Evolutionary conservation across 2,888 invertebrate genomes (phyloP).

Genomic region (Hipparchia sbordonii): DNA sequence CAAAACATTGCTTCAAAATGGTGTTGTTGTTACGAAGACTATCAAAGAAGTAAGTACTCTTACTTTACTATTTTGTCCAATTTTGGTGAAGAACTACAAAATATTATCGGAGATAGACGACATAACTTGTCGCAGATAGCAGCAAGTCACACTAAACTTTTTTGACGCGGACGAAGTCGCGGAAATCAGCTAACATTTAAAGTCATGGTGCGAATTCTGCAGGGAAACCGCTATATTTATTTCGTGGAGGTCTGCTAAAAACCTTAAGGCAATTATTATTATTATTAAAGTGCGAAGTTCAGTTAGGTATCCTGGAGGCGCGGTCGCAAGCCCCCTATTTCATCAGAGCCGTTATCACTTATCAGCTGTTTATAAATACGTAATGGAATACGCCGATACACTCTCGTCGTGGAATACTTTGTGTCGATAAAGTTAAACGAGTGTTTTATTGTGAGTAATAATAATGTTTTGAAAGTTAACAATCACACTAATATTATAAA

Average conservation of each 20-base stretch:
- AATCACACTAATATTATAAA: too few species aligned
- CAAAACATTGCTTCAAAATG: conserved; percentile 51
- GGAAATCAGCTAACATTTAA: too few species aligned
- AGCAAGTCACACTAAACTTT: too few species aligned
- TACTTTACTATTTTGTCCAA: too few species aligned
- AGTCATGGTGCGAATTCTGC: too few species aligned
- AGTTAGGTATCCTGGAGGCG: conserved; percentile 48
- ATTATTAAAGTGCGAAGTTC: conserved; percentile 41
- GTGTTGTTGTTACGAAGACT: conserved; percentile 63
- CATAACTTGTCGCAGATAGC: too few species aligned
- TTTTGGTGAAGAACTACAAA: too few species aligned
- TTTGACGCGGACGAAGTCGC: too few species aligned
- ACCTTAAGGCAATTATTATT: neutral
- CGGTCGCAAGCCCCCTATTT: conserved; percentile 53
- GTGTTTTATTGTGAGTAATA: conserved; percentile 3
- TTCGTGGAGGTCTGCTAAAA: too few species aligned
- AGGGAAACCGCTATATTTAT: too few species aligned
- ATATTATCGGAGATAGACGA: too few species aligned
- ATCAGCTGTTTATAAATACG: conserved; percentile 19
- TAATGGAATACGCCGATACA: conserved; percentile 21
- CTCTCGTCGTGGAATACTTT: neutral
- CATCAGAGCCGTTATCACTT: conserved; percentile 47
- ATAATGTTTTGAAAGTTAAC: neutral
- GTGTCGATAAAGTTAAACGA: conserved; percentile 1
- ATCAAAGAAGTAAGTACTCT: conserved; percentile 63